Percentiles rank a stretch among this genome's conserved stretches.
Evolutionary conservation across 2,797 vertebrate genomes (phyloP).

Genomic region (Lophius americanus): DNA sequence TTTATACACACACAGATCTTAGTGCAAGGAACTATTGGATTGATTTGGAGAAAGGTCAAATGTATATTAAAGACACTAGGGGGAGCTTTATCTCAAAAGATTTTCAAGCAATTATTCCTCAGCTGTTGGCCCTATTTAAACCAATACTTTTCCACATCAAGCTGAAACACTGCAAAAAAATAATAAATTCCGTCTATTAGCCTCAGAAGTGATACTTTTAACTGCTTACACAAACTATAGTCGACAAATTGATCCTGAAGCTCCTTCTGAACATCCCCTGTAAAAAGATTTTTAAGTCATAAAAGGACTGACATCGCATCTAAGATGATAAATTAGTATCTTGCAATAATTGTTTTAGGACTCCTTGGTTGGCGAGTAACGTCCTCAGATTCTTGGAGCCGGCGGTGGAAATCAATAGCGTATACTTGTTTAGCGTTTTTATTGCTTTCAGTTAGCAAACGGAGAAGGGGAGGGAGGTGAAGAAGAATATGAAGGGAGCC

Average conservation of each 20-base stretch:
- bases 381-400: background rate
- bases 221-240: too few species aligned
- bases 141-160: too few species aligned
- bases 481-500: constrained; percentile 31
- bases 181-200: too few species aligned
- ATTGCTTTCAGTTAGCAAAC: constrained; percentile 33
- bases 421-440: constrained; percentile 23
- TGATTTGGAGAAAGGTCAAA: too few species aligned
- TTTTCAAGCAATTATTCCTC: too few species aligned
- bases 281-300: background rate
- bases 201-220: too few species aligned
- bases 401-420: constrained; percentile 22
- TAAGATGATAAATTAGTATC: background rate
- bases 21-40: too few species aligned
- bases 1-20: too few species aligned
- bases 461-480: constrained; percentile 12
- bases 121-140: too few species aligned
- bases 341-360: constrained; percentile 1
- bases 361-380: constrained; percentile 11
- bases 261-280: background rate
- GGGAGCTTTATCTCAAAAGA: too few species aligned
- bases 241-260: background rate
- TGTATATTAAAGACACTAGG: too few species aligned
- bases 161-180: too few species aligned
- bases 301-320: background rate